Conservation (phyloP, 92 coral and sea anemone species). For the Phenganax marumi region DNA sequence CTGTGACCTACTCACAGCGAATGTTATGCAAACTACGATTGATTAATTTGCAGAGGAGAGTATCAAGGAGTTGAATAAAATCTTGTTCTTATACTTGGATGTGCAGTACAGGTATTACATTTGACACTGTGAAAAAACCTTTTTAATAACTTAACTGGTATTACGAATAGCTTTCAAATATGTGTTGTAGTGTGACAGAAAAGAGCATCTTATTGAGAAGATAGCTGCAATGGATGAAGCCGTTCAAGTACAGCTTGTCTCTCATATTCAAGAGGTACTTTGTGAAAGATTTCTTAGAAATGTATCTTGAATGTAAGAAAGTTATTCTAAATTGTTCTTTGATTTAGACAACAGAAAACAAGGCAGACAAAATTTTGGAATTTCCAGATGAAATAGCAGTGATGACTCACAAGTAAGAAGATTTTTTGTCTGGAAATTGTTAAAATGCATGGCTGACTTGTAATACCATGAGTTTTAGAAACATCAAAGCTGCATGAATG, state of each 20-base stretch:
- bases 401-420: too few relatives aligned
- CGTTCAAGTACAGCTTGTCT: constrained; percentile 73
- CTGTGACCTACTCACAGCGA: too few relatives aligned
- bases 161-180: not conserved
- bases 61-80: constrained; percentile 69
- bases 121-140: too few relatives aligned
- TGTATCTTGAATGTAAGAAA: not conserved
- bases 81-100: constrained; percentile 81
- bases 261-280: constrained; percentile 74
- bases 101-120: too few relatives aligned
- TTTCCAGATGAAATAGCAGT: constrained; percentile 75
- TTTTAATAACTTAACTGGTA: too few relatives aligned
- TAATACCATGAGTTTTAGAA: too few relatives aligned
- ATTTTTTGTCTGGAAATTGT: too few relatives aligned
- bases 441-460: too few relatives aligned
- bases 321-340: too few relatives aligned
- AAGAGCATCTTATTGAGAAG: constrained; percentile 81
- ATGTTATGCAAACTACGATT: too few relatives aligned
- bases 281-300: too few relatives aligned
- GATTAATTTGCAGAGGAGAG: constrained; percentile 60
- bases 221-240: constrained; percentile 73
- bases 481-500: too few relatives aligned
- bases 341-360: constrained; percentile 90
- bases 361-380: constrained; percentile 71
- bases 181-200: constrained; percentile 57